A percentile compares a stretch with the other conserved stretches of the same genome.
Conservation (phyloP, 1,140 invertebrate genomes). For the Panagrolaimus sp. region DNA sequence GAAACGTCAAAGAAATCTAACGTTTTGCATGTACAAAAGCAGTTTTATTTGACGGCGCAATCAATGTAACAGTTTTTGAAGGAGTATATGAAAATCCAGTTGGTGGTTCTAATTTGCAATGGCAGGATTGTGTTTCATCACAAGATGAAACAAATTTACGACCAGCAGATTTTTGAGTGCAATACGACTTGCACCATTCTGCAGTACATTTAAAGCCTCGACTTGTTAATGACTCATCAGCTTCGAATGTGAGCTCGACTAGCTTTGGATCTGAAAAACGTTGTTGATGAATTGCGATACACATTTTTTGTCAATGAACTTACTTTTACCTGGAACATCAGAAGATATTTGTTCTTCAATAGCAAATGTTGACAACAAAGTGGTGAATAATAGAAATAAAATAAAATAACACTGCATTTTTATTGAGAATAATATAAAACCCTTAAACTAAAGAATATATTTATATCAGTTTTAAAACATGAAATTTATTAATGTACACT, state of each 20-base stretch:
- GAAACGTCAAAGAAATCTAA: not conserved
- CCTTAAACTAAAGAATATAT: too few species aligned
- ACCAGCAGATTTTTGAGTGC: not conserved
- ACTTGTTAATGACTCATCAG: not conserved
- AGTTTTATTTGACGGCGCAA: slow-evolving; percentile 14
- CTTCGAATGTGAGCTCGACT: slow-evolving; percentile 1
- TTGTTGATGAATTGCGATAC: not conserved
- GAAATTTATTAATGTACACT: too few species aligned
- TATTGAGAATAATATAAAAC: too few species aligned
- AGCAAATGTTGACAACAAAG: too few species aligned
- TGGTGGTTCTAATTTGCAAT: slow-evolving; percentile 2
- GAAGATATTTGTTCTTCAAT: too few species aligned
- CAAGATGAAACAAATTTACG: slow-evolving; percentile 3
- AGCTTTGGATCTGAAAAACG: not conserved
- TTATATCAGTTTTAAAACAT: too few species aligned
- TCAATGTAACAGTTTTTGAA: not conserved
- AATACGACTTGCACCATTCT: slow-evolving; percentile 2
- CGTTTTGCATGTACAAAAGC: not conserved
- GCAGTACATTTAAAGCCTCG: slow-evolving; percentile 9
- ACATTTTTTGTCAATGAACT: too few species aligned
- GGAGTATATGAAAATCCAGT: not conserved
- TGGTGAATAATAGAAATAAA: too few species aligned
- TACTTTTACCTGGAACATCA: too few species aligned
- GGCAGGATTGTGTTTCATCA: slow-evolving; percentile 11
- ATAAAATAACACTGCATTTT: too few species aligned